phyloP scores from a whole-genome alignment of 1,140 invertebrate species.

The Venustaconcha ellipsiformis region DNA sequence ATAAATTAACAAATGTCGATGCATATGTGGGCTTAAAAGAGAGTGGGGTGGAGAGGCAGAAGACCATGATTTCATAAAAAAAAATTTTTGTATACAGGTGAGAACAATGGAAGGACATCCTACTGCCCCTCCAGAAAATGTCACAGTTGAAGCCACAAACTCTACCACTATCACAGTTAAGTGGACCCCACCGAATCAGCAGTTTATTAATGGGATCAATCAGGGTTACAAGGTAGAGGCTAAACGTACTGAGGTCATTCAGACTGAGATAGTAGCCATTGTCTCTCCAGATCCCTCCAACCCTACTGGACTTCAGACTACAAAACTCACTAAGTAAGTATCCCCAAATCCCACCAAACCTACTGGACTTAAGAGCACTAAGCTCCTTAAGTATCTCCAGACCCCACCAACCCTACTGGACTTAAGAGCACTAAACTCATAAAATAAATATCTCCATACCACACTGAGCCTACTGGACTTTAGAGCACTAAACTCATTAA shows the following conservation, averaged over 20 bases:
- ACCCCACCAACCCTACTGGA: constrained; percentile 45
- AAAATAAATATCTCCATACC: no score
- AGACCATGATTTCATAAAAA: not conserved
- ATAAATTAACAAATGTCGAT: no score
- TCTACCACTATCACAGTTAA: constrained; percentile 77
- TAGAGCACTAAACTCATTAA: no score
- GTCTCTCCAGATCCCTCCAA: constrained; percentile 51
- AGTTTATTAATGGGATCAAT: constrained; percentile 98
- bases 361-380: constrained; percentile 24
- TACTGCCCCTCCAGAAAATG: constrained; percentile 87
- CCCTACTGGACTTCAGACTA: constrained; percentile 35
- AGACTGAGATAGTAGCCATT: constrained; percentile 26
- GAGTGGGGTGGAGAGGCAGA: no score
- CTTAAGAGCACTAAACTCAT: constrained; percentile 3
- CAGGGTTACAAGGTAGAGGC: constrained; percentile 89
- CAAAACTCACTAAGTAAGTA: constrained; percentile 5
- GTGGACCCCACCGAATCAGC: constrained; percentile 84
- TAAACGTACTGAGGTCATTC: constrained; percentile 9
- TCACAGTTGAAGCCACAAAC: constrained; percentile 84
- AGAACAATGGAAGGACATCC: constrained; percentile 71
- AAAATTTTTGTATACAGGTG: constrained; percentile 8
- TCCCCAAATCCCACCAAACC: constrained; percentile 49
- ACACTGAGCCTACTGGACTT: no score
- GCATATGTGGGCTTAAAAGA: no score
- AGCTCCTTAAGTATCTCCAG: constrained; percentile 26